Conservation (phyloP, 2,113 vertebrate species). For the Gulo gulo region DNA sequence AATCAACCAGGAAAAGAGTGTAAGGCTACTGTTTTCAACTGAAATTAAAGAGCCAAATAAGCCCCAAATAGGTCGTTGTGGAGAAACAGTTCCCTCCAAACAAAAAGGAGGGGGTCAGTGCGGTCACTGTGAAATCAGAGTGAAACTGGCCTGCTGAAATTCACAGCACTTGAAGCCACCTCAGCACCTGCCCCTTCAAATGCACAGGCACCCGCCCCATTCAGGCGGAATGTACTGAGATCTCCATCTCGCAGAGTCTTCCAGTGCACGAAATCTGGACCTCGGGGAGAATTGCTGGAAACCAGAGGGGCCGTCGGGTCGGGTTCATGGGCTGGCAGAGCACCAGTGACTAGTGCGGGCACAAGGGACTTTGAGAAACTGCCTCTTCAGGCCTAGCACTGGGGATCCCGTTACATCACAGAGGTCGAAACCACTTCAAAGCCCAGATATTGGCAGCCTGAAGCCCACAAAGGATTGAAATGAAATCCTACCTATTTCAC, state of each 20-base stretch:
- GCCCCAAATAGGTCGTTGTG: too few species aligned
- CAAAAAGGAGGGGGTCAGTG: too few species aligned
- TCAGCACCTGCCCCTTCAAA: not conserved
- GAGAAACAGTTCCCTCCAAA: not conserved
- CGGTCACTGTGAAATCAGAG: not conserved
- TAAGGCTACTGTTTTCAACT: not conserved
- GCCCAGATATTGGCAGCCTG: constrained; percentile 78
- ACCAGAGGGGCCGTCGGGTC: not conserved
- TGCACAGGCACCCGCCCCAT: not conserved
- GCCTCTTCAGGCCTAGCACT: constrained; percentile 62
- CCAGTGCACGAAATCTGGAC: not conserved
- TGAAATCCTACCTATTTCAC: constrained; percentile 79
- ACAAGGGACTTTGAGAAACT: constrained; percentile 33
- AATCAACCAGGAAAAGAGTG: not conserved
- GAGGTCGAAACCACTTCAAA: constrained; percentile 82
- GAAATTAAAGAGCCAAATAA: not conserved
- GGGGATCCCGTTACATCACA: constrained; percentile 81
- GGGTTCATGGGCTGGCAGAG: not conserved
- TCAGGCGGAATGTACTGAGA: not conserved
- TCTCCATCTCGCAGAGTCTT: not conserved
- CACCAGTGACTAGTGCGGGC: not conserved
- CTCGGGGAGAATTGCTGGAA: not conserved
- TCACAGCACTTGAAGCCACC: not conserved
- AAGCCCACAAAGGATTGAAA: constrained; percentile 74
- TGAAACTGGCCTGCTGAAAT: not conserved